Percentiles rank a stretch among this genome's conserved stretches.
Evolutionary conservation across 2,888 invertebrate species (phyloP).

Genomic region (Cephalotes varians): DNA sequence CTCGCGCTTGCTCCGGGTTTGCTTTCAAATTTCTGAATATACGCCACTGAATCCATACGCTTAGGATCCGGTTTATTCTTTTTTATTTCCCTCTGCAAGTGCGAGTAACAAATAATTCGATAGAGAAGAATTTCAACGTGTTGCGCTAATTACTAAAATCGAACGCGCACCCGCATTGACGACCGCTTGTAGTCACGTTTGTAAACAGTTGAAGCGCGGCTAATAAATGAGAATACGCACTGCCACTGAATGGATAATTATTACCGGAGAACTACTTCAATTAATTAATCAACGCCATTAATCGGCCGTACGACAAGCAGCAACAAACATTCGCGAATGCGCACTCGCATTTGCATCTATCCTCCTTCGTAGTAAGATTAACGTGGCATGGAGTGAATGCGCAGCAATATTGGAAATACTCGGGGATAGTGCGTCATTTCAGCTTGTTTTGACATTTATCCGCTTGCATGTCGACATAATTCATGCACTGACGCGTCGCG

Average conservation of each 20-base stretch:
- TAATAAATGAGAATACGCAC: conserved; percentile 68
- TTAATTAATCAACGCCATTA: conserved; percentile 73
- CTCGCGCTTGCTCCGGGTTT: not conserved
- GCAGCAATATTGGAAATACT: conserved; percentile 26
- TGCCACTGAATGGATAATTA: conserved; percentile 77
- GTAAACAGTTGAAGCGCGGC: conserved; percentile 66
- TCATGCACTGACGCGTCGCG: conserved; percentile 60
- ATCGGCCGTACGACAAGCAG: conserved; percentile 6
- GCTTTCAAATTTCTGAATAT: conserved; percentile 28
- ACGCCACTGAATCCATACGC: conserved; percentile 22
- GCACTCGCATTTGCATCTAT: conserved; percentile 8
- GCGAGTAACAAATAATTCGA: conserved; percentile 54
- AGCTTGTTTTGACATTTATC: conserved; percentile 62
- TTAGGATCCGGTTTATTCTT: conserved; percentile 38
- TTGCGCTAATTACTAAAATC: conserved; percentile 74
- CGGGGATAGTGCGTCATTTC: conserved; percentile 34
- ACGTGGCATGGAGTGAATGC: not conserved
- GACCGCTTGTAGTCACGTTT: conserved; percentile 61
- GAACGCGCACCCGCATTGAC: conserved; percentile 51
- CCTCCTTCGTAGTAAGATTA: conserved; percentile 17
- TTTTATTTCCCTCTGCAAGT: conserved; percentile 35
- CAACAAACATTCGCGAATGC: not conserved
- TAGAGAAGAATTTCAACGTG: conserved; percentile 40
- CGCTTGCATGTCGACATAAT: conserved; percentile 54
- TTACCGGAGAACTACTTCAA: conserved; percentile 75